Conservation (phyloP, 2,113 vertebrate genomes). For the Mugil cephalus region DNA sequence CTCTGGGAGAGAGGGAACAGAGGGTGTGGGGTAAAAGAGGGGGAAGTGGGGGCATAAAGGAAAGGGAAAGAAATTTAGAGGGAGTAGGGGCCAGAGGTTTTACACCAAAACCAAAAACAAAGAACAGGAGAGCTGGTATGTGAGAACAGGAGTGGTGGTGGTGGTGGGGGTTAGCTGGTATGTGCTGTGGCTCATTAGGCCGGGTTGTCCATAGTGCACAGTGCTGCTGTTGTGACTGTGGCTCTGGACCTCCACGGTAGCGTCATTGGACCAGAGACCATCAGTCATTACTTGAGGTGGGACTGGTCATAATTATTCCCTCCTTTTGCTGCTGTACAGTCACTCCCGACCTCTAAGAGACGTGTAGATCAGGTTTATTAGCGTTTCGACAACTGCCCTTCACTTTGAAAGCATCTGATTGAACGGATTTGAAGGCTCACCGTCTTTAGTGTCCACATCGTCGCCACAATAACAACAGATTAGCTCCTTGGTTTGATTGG, state of each 20-base stretch:
- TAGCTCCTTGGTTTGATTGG: constrained; percentile 1
- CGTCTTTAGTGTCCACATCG: too few species aligned
- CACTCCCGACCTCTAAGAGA: constrained; percentile 36
- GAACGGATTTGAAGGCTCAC: not conserved
- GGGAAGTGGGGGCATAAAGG: constrained; percentile 51
- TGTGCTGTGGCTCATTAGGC: constrained; percentile 70
- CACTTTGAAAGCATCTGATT: constrained; percentile 1
- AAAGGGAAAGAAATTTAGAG: constrained; percentile 61
- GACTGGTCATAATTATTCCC: not conserved
- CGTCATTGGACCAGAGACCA: constrained; percentile 49
- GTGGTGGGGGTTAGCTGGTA: constrained; percentile 16
- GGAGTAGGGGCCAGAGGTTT: constrained; percentile 58
- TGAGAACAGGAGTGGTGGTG: constrained; percentile 36
- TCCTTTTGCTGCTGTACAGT: not conserved
- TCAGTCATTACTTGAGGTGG: constrained; percentile 5
- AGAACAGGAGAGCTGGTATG: constrained; percentile 56
- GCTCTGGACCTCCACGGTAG: constrained; percentile 52
- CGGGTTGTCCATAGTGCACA: constrained; percentile 52
- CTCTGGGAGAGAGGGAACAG: constrained; percentile 74
- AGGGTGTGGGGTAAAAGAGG: constrained; percentile 54
- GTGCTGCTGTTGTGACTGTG: constrained; percentile 65
- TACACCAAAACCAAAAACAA: constrained; percentile 72
- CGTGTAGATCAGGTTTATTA: not conserved
- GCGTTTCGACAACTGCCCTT: constrained; percentile 9
- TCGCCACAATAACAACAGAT: not conserved